Percentiles rank a stretch among this genome's conserved stretches.
Evolutionary conservation across 2,888 invertebrate species (phyloP).

Genomic region (Hylaea fasciaria): DNA sequence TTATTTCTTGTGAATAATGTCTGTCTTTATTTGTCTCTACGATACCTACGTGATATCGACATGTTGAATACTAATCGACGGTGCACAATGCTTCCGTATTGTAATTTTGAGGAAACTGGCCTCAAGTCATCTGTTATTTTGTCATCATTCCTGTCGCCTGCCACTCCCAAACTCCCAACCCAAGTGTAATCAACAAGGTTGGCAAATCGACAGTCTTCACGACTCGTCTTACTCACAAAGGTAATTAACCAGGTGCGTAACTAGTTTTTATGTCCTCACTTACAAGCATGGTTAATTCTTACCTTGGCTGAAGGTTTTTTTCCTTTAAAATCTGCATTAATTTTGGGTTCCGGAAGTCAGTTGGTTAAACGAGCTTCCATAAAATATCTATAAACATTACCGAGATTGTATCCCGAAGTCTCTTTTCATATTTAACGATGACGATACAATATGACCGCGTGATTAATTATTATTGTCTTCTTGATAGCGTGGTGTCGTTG

Average conservation of each 20-base stretch:
- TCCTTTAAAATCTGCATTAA: conserved; percentile 37
- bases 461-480: conserved; percentile 36
- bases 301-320: conserved; percentile 40
- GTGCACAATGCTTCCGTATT: conserved; percentile 13
- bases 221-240: conserved; percentile 43
- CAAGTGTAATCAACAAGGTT: conserved; percentile 50
- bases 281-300: conserved; percentile 29
- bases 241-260: conserved; percentile 32
- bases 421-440: conserved; percentile 18
- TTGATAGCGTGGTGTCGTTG: conserved; percentile 14
- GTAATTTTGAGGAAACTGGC: conserved; percentile 14
- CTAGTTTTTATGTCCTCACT: conserved; percentile 35
- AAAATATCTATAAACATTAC: conserved; percentile 19
- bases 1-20: conserved; percentile 2
- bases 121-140: conserved; percentile 14
- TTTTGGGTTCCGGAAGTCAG: conserved; percentile 33
- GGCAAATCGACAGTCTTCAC: conserved; percentile 48
- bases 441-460: conserved; percentile 19
- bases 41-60: conserved; percentile 10
- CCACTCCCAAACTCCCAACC: conserved; percentile 20
- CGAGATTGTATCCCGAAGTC: conserved; percentile 17
- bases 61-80: conserved; percentile 22
- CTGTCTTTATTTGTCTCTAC: conserved; percentile 11
- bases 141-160: conserved; percentile 35
- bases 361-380: conserved; percentile 21